phyloP scores from a whole-genome alignment of 1,140 invertebrate species.

The Gonatopus flavifemur region DNA sequence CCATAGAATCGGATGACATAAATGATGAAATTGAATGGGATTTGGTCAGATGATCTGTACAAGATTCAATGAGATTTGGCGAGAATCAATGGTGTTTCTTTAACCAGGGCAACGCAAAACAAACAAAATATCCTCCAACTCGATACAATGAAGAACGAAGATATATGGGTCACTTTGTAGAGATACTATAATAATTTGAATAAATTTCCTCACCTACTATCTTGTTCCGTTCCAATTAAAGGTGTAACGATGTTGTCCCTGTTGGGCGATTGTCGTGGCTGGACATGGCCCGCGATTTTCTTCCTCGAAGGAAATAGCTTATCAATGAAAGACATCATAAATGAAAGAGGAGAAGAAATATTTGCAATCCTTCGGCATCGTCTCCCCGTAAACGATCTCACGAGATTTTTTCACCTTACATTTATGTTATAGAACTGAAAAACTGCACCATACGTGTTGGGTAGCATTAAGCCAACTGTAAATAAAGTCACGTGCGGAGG shows the following conservation, averaged over 20 bases:
- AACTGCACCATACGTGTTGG: slow-evolving; percentile 45
- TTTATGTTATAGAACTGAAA: slow-evolving; percentile 17
- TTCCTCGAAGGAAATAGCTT: slow-evolving; percentile 51
- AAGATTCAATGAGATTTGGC: no score
- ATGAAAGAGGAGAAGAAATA: slow-evolving; percentile 30
- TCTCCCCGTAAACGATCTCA: no score
- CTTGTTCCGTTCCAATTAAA: no score
- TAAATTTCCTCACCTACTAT: slow-evolving; percentile 5
- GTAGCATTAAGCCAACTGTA: slow-evolving; percentile 50
- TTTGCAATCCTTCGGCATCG: slow-evolving; percentile 7
- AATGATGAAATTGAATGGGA: no score
- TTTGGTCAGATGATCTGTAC: no score
- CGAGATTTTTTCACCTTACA: background rate
- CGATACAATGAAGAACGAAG: no score
- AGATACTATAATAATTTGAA: no score
- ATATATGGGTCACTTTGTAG: no score
- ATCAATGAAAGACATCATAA: slow-evolving; percentile 59
- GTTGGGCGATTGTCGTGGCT: slow-evolving; percentile 11
- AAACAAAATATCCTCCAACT: no score
- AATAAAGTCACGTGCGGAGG: slow-evolving; percentile 63
- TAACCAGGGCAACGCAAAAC: no score
- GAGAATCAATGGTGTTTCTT: no score
- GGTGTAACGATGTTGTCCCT: slow-evolving; percentile 26
- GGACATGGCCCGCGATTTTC: slow-evolving; percentile 28
- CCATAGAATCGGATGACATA: no score